A percentile compares a stretch with the other conserved stretches of the same genome.
phyloP scores from a whole-genome alignment of 2,113 vertebrate species.

The Cephalopholis sonnerati region DNA sequence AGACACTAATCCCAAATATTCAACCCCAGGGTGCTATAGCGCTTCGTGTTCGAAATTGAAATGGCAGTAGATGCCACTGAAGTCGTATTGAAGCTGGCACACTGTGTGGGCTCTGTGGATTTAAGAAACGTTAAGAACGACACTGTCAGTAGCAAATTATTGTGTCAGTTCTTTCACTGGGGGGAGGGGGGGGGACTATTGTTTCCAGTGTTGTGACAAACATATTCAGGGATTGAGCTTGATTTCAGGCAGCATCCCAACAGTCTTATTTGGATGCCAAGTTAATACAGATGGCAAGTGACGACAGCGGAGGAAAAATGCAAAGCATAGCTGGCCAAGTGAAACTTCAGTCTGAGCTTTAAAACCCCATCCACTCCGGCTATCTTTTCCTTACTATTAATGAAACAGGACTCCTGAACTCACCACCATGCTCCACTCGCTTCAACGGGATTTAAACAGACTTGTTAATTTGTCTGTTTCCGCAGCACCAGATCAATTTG shows the following conservation, averaged over 20 bases:
- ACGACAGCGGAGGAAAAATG: constrained; percentile 1
- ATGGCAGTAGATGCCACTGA: constrained; percentile 36
- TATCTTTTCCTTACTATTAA: background rate
- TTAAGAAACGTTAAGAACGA: background rate
- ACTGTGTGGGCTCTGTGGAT: constrained; percentile 8
- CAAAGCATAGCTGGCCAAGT: constrained; percentile 6
- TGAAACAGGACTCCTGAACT: constrained; percentile 27
- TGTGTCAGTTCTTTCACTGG: constrained; percentile 30
- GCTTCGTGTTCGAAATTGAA: constrained; percentile 25
- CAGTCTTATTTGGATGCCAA: constrained; percentile 23
- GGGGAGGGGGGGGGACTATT: background rate
- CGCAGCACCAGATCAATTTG: constrained; percentile 52
- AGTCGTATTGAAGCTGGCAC: constrained; percentile 34
- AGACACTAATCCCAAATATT: constrained; percentile 50
- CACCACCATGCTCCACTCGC: constrained; percentile 1
- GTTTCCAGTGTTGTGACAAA: constrained; percentile 53
- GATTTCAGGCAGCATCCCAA: constrained; percentile 32
- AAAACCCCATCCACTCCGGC: background rate
- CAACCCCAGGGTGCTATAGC: constrained; percentile 49
- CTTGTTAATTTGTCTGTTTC: constrained; percentile 45
- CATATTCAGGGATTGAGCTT: constrained; percentile 43
- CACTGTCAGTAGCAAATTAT: constrained; percentile 31
- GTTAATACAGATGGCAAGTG: constrained; percentile 49
- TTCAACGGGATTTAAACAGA: constrained; percentile 36
- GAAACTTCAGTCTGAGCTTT: constrained; percentile 25